Conservation (phyloP, 1,140 invertebrate species). For the Bombus turneri region DNA sequence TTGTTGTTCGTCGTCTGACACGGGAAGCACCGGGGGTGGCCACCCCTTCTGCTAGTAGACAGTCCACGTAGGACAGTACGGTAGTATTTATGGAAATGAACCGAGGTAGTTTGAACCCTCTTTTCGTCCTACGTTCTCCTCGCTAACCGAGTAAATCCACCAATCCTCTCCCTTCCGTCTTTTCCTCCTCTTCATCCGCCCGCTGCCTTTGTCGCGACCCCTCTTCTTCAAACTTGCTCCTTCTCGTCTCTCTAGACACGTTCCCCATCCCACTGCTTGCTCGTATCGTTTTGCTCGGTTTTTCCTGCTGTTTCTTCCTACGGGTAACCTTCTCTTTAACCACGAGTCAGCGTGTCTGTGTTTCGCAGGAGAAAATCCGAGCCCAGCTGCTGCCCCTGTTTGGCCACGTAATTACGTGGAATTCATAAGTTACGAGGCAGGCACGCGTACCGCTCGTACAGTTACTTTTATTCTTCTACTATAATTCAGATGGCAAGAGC, state of each 20-base stretch:
- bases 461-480: slow-evolving; percentile 67
- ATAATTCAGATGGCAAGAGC: slow-evolving; percentile 56
- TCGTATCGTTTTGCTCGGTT: slow-evolving; percentile 29
- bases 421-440: slow-evolving; percentile 75
- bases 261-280: slow-evolving; percentile 11
- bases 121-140: slow-evolving; percentile 59
- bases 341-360: slow-evolving; percentile 1
- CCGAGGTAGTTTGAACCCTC: slow-evolving; percentile 75
- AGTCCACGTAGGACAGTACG: slow-evolving; percentile 50
- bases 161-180: slow-evolving; percentile 11
- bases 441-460: slow-evolving; percentile 44
- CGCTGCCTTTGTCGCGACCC: background rate
- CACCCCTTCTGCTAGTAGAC: slow-evolving; percentile 42
- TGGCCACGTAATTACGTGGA: slow-evolving; percentile 79
- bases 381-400: slow-evolving; percentile 69
- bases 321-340: background rate
- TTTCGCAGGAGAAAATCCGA: slow-evolving; percentile 61
- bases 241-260: background rate
- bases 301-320: slow-evolving; percentile 23
- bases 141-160: slow-evolving; percentile 7
- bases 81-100: slow-evolving; percentile 81
- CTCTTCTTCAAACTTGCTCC: background rate
- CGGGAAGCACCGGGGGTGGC: background rate
- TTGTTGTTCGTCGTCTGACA: background rate
- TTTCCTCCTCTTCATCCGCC: slow-evolving; percentile 12